phyloP scores from a whole-genome alignment of 2,888 invertebrate species.

The Eupithecia vulgata region DNA sequence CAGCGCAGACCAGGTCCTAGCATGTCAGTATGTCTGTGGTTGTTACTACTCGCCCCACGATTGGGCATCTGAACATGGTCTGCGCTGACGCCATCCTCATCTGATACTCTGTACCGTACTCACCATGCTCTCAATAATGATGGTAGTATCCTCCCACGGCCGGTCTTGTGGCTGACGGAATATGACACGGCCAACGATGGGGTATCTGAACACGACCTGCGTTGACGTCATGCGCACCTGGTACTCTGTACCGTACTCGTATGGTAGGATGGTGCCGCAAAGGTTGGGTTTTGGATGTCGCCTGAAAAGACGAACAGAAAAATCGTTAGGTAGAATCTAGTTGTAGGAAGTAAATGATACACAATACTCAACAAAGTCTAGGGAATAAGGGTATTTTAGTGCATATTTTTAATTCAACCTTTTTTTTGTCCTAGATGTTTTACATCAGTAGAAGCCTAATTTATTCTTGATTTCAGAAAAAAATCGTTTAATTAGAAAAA shows the following conservation, averaged over 20 bases:
- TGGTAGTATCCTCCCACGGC: constrained; percentile 93
- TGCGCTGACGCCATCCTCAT: constrained; percentile 90
- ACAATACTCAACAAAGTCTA: too few species aligned
- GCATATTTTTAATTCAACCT: too few species aligned
- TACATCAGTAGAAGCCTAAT: too few species aligned
- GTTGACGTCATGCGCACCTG: constrained; percentile 91
- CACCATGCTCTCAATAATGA: constrained; percentile 89
- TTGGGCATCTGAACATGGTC: constrained; percentile 92
- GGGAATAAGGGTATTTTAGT: too few species aligned
- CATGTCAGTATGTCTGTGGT: too few species aligned
- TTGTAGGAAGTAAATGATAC: too few species aligned
- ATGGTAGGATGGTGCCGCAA: constrained; percentile 86
- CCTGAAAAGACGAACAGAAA: constrained; percentile 48
- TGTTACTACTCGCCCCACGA: too few species aligned
- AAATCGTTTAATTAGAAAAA: too few species aligned
- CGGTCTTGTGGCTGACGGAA: constrained; percentile 91
- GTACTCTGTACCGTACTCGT: constrained; percentile 86
- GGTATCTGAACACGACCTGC: constrained; percentile 92
- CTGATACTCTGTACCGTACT: constrained; percentile 85
- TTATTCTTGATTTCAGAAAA: too few species aligned
- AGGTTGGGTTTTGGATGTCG: constrained; percentile 63
- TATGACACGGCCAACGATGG: constrained; percentile 92
- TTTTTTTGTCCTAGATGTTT: too few species aligned
- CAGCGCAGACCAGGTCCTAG: too few species aligned
- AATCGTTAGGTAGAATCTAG: neutral